phyloP scores from a whole-genome alignment of 2,888 invertebrate species.

The Apamea epomidion region DNA sequence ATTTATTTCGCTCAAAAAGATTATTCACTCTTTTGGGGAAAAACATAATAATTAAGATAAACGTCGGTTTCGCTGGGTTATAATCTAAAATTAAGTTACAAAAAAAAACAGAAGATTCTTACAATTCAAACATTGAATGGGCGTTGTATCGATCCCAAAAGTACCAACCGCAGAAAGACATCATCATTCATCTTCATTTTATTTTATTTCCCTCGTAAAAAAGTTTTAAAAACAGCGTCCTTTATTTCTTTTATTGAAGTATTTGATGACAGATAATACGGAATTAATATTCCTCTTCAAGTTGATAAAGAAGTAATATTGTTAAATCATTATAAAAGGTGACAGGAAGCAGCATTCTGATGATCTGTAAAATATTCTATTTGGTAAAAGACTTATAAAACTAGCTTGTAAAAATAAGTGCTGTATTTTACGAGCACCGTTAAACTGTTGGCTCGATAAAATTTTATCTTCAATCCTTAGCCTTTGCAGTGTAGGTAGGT shows the following conservation, averaged over 20 bases:
- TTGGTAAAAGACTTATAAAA: constrained; percentile 75
- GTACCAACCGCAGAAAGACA: not conserved
- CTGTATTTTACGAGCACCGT: constrained; percentile 79
- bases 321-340: constrained; percentile 22
- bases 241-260: constrained; percentile 31
- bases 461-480: constrained; percentile 83
- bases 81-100: not conserved
- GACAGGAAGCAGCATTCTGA: constrained; percentile 61
- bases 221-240: constrained; percentile 27
- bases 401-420: constrained; percentile 82
- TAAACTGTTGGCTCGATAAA: constrained; percentile 86
- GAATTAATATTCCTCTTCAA: not conserved
- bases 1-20: not conserved
- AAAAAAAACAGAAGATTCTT: not conserved
- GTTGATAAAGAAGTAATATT: constrained; percentile 4
- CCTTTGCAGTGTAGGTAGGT: constrained; percentile 68
- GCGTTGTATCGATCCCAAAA: constrained; percentile 4
- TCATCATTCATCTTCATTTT: constrained; percentile 21
- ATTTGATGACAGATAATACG: constrained; percentile 31
- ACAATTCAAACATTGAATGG: not conserved
- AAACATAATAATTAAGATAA: not conserved
- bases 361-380: constrained; percentile 77
- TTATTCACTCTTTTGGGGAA: not conserved
- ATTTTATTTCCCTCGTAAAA: constrained; percentile 41
- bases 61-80: not conserved